Percentiles rank a stretch among this genome's conserved stretches.
Conservation (phyloP, 2,888 invertebrate genomes). For the Cerastis rubricosa region DNA sequence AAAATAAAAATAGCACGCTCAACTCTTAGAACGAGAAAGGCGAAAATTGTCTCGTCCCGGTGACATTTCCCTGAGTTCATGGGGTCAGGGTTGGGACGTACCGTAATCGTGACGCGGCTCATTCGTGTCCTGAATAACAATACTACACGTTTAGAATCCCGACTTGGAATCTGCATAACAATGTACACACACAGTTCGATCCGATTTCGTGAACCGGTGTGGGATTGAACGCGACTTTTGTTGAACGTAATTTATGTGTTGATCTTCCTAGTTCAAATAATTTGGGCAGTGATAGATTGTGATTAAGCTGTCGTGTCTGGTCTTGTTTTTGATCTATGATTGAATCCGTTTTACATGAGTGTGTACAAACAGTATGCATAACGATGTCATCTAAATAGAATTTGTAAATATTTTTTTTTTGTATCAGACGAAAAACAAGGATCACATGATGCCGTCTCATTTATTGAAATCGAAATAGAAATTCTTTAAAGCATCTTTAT, state of each 20-base stretch:
- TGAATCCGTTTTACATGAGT: conserved; percentile 19
- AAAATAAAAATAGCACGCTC: conserved; percentile 60
- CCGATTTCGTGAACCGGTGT: conserved; percentile 63
- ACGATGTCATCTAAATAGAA: conserved; percentile 14
- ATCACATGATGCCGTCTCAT: conserved; percentile 39
- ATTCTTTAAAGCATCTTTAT: conserved; percentile 45
- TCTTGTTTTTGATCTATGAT: conserved; percentile 35
- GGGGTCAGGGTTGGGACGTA: conserved; percentile 86
- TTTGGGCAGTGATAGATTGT: conserved; percentile 31
- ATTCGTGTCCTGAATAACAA: conserved; percentile 85
- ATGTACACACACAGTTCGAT: conserved; percentile 67
- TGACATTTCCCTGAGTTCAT: conserved; percentile 87
- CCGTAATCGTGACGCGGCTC: conserved; percentile 80
- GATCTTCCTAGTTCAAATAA: conserved; percentile 53
- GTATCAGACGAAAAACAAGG: conserved; percentile 14
- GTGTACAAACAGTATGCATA: not conserved
- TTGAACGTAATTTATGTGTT: conserved; percentile 49
- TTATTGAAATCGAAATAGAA: conserved; percentile 49
- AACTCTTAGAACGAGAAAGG: conserved; percentile 53
- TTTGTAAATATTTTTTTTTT: conserved; percentile 25
- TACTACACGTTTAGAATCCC: conserved; percentile 77
- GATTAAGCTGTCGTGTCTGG: conserved; percentile 29
- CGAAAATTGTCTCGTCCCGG: conserved; percentile 73
- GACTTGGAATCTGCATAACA: conserved; percentile 80
- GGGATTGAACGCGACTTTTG: conserved; percentile 60